Evolutionary conservation across 2,888 invertebrate species (phyloP).

Genomic region (Drosophila fungiperda): DNA sequence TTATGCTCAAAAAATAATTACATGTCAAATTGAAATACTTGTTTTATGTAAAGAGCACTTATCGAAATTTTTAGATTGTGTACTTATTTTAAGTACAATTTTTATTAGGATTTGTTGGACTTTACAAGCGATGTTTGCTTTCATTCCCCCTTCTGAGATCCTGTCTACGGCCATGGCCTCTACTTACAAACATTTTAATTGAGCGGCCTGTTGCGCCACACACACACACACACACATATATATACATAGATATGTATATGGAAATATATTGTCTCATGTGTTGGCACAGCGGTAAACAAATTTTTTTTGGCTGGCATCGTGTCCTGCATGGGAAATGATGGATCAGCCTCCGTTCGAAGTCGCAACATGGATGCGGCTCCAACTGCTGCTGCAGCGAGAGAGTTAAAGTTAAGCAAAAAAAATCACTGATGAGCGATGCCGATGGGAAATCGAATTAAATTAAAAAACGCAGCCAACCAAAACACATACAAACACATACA

Average conservation of each 20-base stretch:
- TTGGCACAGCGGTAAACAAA: conserved; percentile 25
- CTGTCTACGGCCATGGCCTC: neutral
- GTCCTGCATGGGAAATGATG: conserved; percentile 57
- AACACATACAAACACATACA: neutral
- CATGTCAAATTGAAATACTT: neutral
- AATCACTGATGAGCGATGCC: conserved; percentile 22
- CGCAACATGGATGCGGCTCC: neutral
- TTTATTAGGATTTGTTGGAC: neutral
- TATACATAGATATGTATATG: neutral
- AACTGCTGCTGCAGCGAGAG: neutral
- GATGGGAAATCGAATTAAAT: conserved; percentile 60
- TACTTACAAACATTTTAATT: conserved; percentile 30
- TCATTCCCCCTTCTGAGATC: neutral
- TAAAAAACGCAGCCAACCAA: conserved; percentile 39
- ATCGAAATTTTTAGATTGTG: neutral
- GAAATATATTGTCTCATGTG: conserved; percentile 11
- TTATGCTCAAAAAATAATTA: neutral
- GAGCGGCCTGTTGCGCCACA: conserved; percentile 47
- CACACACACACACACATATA: neutral
- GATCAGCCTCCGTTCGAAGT: neutral
- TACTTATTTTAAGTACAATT: neutral
- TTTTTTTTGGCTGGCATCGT: conserved; percentile 37
- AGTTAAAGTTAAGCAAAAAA: conserved; percentile 15
- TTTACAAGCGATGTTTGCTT: neutral
- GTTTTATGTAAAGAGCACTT: neutral